Evolutionary conservation across 2,888 invertebrate genomes (phyloP), one percentile per base, ranked within the genome.

Genomic region (Amphipoea oculea): DNA sequence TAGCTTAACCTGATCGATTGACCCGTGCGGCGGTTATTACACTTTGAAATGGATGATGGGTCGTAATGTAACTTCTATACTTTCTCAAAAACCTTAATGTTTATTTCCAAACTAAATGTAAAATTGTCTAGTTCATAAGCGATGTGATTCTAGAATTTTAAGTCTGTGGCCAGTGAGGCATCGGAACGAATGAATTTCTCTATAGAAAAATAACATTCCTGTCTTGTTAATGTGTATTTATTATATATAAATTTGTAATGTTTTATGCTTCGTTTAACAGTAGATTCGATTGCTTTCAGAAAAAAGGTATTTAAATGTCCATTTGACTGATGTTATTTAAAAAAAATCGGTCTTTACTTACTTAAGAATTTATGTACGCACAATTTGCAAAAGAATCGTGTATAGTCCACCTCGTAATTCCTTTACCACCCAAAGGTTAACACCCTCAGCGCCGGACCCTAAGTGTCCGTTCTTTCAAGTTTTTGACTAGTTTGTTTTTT

Each of bases 141-240:
- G 45, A 89, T 87, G 89, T 90, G 89, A 90, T 90, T 81, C 73
- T 89, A 89, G 88, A 76, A 67, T 66, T 57, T 14, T 89, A 89
- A 87, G 84, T 74, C 66, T 76, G 66, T 73, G 71, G 68, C 66
- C 71, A 45, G 40, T n/a, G 65, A 71, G 57, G 57, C 20, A n/a
- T 70, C 12, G 48, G 65, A 83, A 84, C 73, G 77, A 54, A 74
- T 73, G 85, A 85, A 85, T 82, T 73, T 68, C 62, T 68, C 12
- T 23, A 29, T 74, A 82, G 48, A 82, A 72, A 85, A 65, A 76
- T 62, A 60, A 81, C 87, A 87, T 85, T 87, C 85, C 85, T 84
- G 42, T 20, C 45, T 67, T 11, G 54, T 57, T 57, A 29, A 45
- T 54, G 60, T 67, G 66, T 70, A 66, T 40, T 84, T 78, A 60